Evolutionary conservation across 2,113 vertebrate species (phyloP).

Genomic region (Notothenia rossii): DNA sequence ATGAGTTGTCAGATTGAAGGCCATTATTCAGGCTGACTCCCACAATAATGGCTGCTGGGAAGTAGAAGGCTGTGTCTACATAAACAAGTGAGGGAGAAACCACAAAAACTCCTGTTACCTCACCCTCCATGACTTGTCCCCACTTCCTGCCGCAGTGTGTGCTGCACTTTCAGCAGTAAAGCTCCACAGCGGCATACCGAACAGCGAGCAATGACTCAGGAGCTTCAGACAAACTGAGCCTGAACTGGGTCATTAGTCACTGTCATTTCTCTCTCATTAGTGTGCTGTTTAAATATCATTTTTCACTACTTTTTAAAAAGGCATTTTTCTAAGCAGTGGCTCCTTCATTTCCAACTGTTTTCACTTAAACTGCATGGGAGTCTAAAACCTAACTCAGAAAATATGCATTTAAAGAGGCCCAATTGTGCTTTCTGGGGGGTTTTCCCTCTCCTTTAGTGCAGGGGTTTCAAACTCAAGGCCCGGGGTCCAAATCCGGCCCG

Average conservation of each 20-base stretch:
- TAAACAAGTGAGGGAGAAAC: slow-evolving; percentile 32
- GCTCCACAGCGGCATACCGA: neutral
- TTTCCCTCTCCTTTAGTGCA: no score
- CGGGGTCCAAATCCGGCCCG: no score
- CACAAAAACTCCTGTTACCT: neutral
- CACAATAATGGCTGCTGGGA: slow-evolving; percentile 49
- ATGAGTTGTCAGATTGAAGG: slow-evolving; percentile 48
- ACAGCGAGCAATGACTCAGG: neutral
- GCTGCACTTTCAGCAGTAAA: slow-evolving; percentile 14
- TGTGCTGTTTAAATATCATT: neutral
- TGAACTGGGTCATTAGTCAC: neutral
- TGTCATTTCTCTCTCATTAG: neutral
- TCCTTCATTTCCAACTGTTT: neutral
- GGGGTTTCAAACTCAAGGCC: no score
- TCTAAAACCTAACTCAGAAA: neutral
- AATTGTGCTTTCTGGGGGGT: no score
- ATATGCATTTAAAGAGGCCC: no score
- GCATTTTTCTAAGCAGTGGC: no score
- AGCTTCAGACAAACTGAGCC: neutral
- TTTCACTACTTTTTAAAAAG: no score
- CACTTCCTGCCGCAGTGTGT: slow-evolving; percentile 18
- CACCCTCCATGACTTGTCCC: neutral
- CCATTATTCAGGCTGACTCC: slow-evolving; percentile 56
- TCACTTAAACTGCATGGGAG: neutral
- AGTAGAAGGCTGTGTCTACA: slow-evolving; percentile 32